Conservation (phyloP, 1,140 invertebrate species). For the Asobara japonica region DNA sequence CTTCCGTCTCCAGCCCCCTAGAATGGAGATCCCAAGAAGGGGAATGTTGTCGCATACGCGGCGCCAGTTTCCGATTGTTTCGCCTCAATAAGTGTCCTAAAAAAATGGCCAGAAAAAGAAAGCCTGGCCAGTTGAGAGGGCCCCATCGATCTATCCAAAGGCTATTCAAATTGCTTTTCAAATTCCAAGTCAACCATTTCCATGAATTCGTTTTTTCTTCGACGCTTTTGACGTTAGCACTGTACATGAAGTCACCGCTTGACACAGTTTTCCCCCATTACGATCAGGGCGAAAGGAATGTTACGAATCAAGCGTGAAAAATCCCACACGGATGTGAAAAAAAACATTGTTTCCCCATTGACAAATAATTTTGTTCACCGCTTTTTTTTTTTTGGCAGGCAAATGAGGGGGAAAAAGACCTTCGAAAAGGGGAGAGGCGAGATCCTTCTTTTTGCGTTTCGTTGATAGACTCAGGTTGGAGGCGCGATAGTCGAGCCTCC, state of each 20-base stretch:
- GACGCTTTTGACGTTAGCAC: neutral
- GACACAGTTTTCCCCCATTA: slow-evolving; percentile 55
- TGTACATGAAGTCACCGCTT: slow-evolving; percentile 39
- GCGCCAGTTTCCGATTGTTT: slow-evolving; percentile 14
- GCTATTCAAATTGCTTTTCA: neutral
- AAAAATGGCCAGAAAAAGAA: neutral
- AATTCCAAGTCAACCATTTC: neutral
- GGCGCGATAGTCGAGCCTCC: slow-evolving; percentile 1
- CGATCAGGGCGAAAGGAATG: slow-evolving; percentile 50
- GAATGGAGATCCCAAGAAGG: slow-evolving; percentile 2
- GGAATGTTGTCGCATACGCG: slow-evolving; percentile 16
- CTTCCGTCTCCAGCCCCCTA: neutral
- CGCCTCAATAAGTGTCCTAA: neutral
- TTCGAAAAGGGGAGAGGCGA: neutral
- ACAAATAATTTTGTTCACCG: neutral
- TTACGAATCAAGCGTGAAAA: slow-evolving; percentile 42
- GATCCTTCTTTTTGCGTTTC: neutral
- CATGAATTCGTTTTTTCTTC: neutral
- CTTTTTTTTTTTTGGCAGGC: no score
- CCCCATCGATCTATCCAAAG: neutral
- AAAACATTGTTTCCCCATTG: neutral
- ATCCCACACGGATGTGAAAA: neutral
- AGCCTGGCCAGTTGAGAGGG: neutral
- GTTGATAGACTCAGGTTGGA: slow-evolving; percentile 5
- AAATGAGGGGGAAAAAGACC: no score